phyloP scores from a whole-genome alignment of 2,113 vertebrate species.

The Dicerorhinus sumatrensis region DNA sequence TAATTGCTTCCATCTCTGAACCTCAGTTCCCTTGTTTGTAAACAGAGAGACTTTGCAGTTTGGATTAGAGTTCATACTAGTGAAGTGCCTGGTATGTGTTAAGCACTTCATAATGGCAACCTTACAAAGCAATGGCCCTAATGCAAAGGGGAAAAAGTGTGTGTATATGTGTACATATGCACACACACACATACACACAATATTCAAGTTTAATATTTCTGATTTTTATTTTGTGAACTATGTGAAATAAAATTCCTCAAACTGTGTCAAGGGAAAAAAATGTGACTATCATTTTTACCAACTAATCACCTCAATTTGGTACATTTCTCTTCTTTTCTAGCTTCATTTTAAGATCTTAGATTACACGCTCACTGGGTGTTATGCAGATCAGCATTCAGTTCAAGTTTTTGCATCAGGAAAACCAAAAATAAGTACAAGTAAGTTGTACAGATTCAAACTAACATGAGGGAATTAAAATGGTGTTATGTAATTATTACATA shows the following conservation, averaged over 20 bases:
- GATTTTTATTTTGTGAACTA: conserved; percentile 1
- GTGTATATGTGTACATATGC: background rate
- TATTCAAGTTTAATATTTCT: background rate
- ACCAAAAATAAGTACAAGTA: conserved; percentile 92
- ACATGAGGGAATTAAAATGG: conserved; percentile 5
- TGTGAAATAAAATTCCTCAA: background rate
- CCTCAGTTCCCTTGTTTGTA: background rate
- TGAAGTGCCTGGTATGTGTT: background rate
- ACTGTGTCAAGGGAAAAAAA: background rate
- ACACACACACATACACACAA: background rate
- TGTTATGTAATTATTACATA: background rate
- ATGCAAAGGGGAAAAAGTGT: background rate
- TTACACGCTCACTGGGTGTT: conserved; percentile 95
- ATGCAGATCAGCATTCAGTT: conserved; percentile 94
- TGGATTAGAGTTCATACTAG: background rate
- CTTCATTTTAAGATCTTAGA: conserved; percentile 95
- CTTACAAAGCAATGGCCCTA: background rate
- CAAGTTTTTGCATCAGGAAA: conserved; percentile 95
- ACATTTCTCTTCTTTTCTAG: conserved; percentile 84
- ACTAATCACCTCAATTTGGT: conserved; percentile 28
- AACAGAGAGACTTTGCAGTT: background rate
- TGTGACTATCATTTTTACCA: background rate
- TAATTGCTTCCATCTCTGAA: background rate
- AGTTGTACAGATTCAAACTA: conserved; percentile 82
- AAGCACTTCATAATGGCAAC: background rate